Evolutionary conservation across 2,113 vertebrate genomes (phyloP).

Genomic region (Rousettus leschenaultii): DNA sequence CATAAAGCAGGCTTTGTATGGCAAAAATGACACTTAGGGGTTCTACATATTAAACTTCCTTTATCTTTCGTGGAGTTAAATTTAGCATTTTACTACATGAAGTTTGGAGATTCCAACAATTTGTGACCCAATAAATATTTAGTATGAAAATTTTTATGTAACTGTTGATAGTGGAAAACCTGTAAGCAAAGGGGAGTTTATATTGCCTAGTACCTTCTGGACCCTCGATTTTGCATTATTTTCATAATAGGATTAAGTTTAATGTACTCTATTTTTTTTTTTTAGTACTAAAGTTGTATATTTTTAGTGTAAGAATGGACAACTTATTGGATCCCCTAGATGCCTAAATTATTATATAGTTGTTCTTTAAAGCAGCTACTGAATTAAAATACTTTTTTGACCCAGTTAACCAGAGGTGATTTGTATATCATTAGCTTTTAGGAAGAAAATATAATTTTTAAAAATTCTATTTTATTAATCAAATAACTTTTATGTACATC

Average conservation of each 20-base stretch:
- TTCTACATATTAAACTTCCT: constrained; percentile 19
- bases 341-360: constrained; percentile 5
- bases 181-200: not conserved
- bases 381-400: constrained; percentile 36
- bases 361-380: constrained; percentile 16
- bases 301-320: constrained; percentile 3
- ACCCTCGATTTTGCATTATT: not conserved
- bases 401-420: not conserved
- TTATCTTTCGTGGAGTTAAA: not conserved
- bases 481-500: not conserved
- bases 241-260: constrained; percentile 38
- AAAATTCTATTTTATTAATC: not conserved
- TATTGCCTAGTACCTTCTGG: not conserved
- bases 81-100: constrained; percentile 32
- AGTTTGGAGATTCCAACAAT: not conserved
- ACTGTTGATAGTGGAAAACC: not conserved
- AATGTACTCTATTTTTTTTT: constrained; percentile 14
- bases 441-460: not conserved
- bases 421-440: constrained; percentile 28
- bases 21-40: not conserved
- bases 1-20: not conserved
- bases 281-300: not conserved
- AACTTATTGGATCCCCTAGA: not conserved
- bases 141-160: not conserved
- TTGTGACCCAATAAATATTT: constrained; percentile 27